Base-by-base conservation (phyloP, 2,797 vertebrate species). In the Syndactyla subalaris region DNA sequence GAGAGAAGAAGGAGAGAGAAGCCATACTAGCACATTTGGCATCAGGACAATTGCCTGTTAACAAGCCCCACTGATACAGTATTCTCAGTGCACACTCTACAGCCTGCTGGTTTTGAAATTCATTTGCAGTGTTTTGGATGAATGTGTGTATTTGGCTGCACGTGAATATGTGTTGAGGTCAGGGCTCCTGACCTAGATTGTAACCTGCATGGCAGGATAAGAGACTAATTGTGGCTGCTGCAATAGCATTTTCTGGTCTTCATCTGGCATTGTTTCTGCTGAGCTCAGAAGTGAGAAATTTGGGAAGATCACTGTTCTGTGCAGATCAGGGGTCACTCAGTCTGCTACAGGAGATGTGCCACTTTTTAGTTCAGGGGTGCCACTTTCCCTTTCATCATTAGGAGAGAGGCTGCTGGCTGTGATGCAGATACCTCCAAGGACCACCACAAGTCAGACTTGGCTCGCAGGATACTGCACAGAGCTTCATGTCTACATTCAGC, bases 141-240 rank as follows among this genome's bases (percentile, higher is more conserved):
- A 83, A 61, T 54, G 20, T 41, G 39, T 63, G 30, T 36, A 46
- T 65, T 76, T 91, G 84, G 41, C 49, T 83, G 82, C 45, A n/a
- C 26, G n/a, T 34, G 39, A 72, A 30, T 46, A 29, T 79, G 41
- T 68, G 66, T 18, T 66, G 58, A 94, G 86, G 88, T 91, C 92
- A 96, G 73, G 46, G 62, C 49, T 93, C 79, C 75, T 94, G 94
- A 94, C 88, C 92, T 72, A 85, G 57, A 92, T 18, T 88, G 78
- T 58, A 59, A 79, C 63, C 39, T 92, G 71, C 51, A 66, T 26
- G 52, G 36, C 59, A 94, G 86, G 67, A 39, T 77, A 77, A 68
- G 41, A 71, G 52, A 88, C 75, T 88, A 76, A 92, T 41, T 93
- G 63, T 82, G 51, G 70, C 76, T 93, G 88, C 85, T 74, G 43